Evolutionary conservation across 2,888 invertebrate genomes (phyloP), one percentile per base, ranked within the genome.

Genomic region (Oligia fasciuncula): DNA sequence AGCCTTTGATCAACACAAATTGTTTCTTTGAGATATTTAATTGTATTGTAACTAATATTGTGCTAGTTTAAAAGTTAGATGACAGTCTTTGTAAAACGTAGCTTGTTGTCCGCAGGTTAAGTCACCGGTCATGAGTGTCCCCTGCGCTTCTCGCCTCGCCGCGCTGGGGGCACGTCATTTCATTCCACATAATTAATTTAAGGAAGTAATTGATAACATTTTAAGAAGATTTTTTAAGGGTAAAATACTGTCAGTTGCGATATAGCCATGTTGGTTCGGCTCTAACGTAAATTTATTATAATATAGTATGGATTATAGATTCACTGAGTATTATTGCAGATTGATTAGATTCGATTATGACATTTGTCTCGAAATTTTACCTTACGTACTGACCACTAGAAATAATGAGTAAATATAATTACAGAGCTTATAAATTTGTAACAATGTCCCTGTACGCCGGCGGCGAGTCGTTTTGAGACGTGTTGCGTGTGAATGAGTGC

Each of bases 171-270:
- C 95, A 94, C 94, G 93, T 95, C 96, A 95, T 96, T 97, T 95
- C 97, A 97, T 97, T 97, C 96, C 97, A 97, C 96, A 94, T 93
- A 92, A 93, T 95, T 96, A 96, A 96, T 95, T 94, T 96, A 96
- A 96, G 96, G 93, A 94, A 95, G 90, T 94, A 95, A 95, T 95
- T 90, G 87, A 89, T 89, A 90, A 89, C 95, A 95, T 95, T 94
- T 94, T 95, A 95, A 95, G 95, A 95, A 94, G 94, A 90, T 88
- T 93, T 95, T 95, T 95, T 95, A 96, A 95, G 94, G 93, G 94
- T 94, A 94, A 94, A 93, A 94, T 92, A 93, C 93, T 94, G 95
- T 95, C 94, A 91, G 92, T 89, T 93, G 93, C 93, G 93, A 93
- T 91, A 91, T 87, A 92, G 92, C 91, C 93, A 93, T 90, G 86